Base-by-base conservation (phyloP, 2,888 invertebrate species). In the Gandaritis pyraliata region DNA sequence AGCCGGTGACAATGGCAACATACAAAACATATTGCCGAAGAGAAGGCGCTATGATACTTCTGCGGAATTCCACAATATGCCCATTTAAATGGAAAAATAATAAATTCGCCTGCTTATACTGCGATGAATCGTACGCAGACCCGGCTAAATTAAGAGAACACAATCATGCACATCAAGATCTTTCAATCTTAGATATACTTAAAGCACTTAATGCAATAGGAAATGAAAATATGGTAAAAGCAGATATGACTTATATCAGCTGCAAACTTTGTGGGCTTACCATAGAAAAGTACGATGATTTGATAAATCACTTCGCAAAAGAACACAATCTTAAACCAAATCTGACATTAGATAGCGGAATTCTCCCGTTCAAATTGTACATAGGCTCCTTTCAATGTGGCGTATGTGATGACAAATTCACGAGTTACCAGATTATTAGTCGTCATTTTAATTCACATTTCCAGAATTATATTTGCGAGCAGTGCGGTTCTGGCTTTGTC, bases 51-150 rank as follows among this genome's bases (percentile, higher is more conserved):
- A 30, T 70, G 10, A 75, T 79, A 36, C 75, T 91, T 8, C 70
- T 92, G 56, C 84, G 90, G 71, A 77, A 67, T 48, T 78, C 90
- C 7, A 86, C 76, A 65, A 80, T 91, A 68, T 87, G 85, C 55
- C 91, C 91, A 0, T 92, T 91, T 68, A 82, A 78, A 70, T 90
- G 90, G 90, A 79, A 89, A 85, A 68, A 88, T 90, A 70, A 65
- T 81, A 2, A 90, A 84, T 60, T 65, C 16, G 30, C 85, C 10
- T 92, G 92, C 62, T 84, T 89, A 50, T 89, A 86, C 55, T 92
- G 92, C 58, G 83, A 86, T 6, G 73, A 77, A 33, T 76, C 81
- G 33, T 90, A 82, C 60, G 64, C 75, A 0, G 86, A 90, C 50
- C 88, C 87, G 0, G 76, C 73, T 0, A 63, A 73, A 12, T 63